These are phyloP conservation scores for Merops nubicus DNA, from an alignment of 2,113 vertebrate genomes.

Conservation along the genomic window DNA sequence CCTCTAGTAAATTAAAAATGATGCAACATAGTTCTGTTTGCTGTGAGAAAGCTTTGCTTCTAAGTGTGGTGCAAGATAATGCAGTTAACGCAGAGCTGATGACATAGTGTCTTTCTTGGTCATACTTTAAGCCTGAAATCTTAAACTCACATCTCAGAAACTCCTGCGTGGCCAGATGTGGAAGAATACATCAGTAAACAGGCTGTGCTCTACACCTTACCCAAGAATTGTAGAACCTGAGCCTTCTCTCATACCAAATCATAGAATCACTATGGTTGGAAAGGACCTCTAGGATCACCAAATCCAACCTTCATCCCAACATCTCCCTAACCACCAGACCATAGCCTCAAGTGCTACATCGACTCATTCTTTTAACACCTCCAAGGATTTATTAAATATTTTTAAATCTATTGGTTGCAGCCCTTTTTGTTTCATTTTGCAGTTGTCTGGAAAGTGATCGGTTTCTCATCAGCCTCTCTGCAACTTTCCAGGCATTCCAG, in stretches of 20 bases:
- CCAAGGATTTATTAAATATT: no score
- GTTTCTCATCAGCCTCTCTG: not conserved
- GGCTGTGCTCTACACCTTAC: not conserved
- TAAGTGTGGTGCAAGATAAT: not conserved
- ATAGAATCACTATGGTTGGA: no score
- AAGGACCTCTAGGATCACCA: no score
- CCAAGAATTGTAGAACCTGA: not conserved
- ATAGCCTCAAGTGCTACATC: no score
- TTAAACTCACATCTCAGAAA: not conserved
- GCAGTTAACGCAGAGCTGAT: not conserved
- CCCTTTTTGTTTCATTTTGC: not conserved
- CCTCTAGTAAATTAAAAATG: not conserved
- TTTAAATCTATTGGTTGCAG: not conserved
- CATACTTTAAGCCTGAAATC: not conserved
- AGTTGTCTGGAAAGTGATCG: not conserved
- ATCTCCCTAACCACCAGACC: no score
- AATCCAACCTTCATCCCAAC: no score
- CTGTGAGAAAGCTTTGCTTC: not conserved
- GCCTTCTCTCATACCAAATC: not conserved
- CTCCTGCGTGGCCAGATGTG: no score
- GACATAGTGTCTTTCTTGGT: not conserved
- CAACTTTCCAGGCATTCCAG: not conserved
- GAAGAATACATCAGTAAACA: not conserved
- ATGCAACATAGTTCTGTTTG: rapidly evolving
- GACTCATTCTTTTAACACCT: no score